Conservation (phyloP, 2,797 vertebrate species). For the Ateles fusciceps region DNA sequence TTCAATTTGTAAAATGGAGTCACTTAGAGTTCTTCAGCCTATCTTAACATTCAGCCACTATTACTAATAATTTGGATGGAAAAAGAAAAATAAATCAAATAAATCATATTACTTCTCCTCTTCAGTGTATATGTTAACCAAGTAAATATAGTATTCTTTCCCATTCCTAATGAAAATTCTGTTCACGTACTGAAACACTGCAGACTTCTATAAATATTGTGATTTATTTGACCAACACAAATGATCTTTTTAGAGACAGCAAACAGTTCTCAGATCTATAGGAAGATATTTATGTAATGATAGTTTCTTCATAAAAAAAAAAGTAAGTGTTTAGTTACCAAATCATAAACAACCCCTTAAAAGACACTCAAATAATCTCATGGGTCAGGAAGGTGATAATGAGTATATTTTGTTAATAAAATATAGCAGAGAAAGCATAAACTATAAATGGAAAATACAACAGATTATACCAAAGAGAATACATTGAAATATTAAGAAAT, state of each 20-base stretch:
- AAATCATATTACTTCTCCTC: background rate
- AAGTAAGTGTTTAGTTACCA: background rate
- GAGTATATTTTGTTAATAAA: constrained; percentile 49
- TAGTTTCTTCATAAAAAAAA: constrained; percentile 16
- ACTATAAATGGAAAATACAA: background rate
- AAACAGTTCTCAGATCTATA: background rate
- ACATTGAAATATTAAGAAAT: constrained; percentile 34
- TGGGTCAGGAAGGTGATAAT: background rate
- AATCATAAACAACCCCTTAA: background rate
- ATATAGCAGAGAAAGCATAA: background rate
- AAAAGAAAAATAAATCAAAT: background rate
- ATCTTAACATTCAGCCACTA: background rate
- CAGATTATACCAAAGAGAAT: background rate
- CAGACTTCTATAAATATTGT: background rate
- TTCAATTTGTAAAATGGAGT: background rate
- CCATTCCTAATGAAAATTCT: background rate
- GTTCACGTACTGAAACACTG: background rate
- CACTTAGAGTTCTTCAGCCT: background rate
- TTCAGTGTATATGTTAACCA: background rate
- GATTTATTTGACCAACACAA: background rate
- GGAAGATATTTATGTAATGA: background rate
- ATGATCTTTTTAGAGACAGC: background rate
- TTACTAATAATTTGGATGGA: background rate
- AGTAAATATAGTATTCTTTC: background rate
- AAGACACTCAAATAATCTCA: background rate